These are phyloP conservation scores for Silurus aristotelis DNA, from an alignment of 2,797 vertebrate species.

Conservation along the genomic window DNA sequence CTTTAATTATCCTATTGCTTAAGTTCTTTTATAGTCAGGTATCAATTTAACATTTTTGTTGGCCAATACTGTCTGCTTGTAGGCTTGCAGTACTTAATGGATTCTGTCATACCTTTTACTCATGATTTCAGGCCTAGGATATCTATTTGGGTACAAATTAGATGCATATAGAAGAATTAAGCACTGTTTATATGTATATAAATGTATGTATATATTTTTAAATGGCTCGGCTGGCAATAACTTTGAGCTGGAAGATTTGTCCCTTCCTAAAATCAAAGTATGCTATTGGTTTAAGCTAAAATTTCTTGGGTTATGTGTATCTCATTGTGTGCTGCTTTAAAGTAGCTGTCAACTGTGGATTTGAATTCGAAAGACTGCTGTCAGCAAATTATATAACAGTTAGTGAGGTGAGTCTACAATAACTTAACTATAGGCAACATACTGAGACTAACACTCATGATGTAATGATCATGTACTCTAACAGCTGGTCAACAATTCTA, in stretches of 20 bases:
- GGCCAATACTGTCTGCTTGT: conserved; percentile 54
- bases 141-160: conserved; percentile 8
- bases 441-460: background rate
- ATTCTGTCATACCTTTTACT: conserved; percentile 20
- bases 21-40: conserved; percentile 59
- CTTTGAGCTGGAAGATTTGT: background rate
- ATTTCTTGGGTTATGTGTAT: background rate
- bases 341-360: conserved; percentile 29
- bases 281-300: conserved; percentile 6
- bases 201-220: background rate
- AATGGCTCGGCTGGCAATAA: background rate
- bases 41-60: conserved; percentile 65
- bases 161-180: background rate
- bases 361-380: conserved; percentile 19
- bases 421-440: conserved; percentile 28
- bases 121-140: background rate
- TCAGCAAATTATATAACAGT: conserved; percentile 33
- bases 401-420: conserved; percentile 14
- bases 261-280: conserved; percentile 7
- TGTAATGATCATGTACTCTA: conserved; percentile 3
- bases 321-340: conserved; percentile 15
- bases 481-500: background rate
- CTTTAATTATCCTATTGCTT: conserved; percentile 67
- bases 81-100: conserved; percentile 53
- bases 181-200: background rate